These are phyloP conservation scores for Pollicipes pollicipes DNA, from an alignment of 1,140 invertebrate species.

Conservation along the genomic window DNA sequence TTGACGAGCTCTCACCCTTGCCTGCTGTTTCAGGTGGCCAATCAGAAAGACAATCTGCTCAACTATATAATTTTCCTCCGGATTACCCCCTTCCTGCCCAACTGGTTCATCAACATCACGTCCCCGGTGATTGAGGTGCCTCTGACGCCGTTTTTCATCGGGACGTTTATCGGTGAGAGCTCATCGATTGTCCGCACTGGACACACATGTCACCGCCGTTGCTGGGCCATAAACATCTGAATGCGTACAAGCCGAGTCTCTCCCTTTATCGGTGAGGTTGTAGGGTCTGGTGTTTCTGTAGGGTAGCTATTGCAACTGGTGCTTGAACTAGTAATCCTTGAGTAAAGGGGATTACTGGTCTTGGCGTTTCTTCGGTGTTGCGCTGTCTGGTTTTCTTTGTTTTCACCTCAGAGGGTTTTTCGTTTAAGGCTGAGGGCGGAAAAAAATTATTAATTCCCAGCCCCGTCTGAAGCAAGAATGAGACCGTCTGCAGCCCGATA, in stretches of 20 bases:
- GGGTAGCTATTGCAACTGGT: no score
- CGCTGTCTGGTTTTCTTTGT: no score
- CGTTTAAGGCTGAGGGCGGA: no score
- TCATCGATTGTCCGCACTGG: neutral
- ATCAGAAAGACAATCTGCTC: constrained; percentile 71
- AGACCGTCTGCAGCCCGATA: no score
- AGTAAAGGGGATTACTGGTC: no score
- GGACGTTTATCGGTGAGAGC: constrained; percentile 59
- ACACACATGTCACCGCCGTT: neutral
- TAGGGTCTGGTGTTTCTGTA: no score
- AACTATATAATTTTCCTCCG: constrained; percentile 95
- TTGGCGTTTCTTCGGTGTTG: no score
- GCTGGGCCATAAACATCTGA: neutral
- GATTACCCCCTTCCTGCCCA: constrained; percentile 93
- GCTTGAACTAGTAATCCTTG: no score
- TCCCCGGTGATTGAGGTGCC: constrained; percentile 94
- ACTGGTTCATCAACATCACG: constrained; percentile 98
- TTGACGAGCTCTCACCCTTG: no score
- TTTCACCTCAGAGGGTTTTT: no score
- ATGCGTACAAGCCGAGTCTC: neutral
- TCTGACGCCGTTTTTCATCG: constrained; percentile 73
- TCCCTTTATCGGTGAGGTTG: neutral
- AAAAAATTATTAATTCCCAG: no score
- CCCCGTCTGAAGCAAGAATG: no score
- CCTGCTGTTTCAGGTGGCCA: constrained; percentile 38